These are phyloP conservation scores for Catharus bicknelli DNA, from an alignment of 2,113 vertebrate species.

Conservation along the genomic window DNA sequence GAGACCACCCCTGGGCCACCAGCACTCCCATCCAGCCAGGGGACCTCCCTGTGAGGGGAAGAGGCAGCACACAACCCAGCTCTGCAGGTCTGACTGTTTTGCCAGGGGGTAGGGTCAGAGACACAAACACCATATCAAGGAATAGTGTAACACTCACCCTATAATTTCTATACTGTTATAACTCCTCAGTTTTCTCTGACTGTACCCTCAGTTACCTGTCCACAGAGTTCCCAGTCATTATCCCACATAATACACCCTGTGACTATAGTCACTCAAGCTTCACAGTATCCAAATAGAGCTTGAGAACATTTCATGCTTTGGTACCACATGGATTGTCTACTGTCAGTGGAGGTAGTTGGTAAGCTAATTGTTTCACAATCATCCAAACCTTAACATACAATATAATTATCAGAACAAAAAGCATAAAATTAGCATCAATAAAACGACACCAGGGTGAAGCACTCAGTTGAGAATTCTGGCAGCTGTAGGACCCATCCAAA, in stretches of 20 bases:
- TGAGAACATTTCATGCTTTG: not conserved
- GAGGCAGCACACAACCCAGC: not conserved
- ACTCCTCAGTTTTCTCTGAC: not conserved
- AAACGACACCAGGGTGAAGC: not conserved
- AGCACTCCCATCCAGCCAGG: fast-evolving
- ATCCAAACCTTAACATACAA: not conserved
- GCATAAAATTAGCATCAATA: not conserved
- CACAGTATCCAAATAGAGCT: not conserved
- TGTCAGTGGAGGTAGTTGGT: not conserved
- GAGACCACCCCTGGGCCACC: not conserved
- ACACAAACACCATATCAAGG: not conserved
- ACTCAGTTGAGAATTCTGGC: not conserved
- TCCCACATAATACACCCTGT: too few relatives aligned
- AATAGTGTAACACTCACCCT: not conserved
- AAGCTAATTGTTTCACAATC: not conserved
- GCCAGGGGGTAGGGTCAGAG: not conserved
- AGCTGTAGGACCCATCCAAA: not conserved
- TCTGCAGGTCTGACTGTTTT: not conserved
- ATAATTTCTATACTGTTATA: not conserved
- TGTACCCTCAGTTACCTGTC: not conserved
- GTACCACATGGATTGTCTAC: not conserved
- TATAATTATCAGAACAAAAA: not conserved
- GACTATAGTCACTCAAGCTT: not conserved
- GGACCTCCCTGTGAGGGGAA: not conserved
- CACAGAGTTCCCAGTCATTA: not conserved